Base-by-base conservation (phyloP, 1,140 invertebrate genomes). In the Cydia splendana region DNA sequence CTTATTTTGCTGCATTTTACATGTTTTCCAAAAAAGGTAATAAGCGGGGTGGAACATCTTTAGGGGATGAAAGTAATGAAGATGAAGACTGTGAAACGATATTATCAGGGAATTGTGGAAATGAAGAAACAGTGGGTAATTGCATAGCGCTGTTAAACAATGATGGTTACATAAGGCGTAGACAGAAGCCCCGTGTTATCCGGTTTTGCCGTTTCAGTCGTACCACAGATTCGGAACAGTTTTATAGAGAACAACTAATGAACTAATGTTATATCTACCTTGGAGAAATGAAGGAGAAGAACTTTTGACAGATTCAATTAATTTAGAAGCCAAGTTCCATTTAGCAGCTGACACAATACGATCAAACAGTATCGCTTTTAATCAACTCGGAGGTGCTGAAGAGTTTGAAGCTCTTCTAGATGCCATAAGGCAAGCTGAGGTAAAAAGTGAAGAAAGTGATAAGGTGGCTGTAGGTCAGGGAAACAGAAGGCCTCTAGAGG, bases 1-100 rank as follows among this genome's bases (percentile, higher is more conserved):
- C 74, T 13, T 51, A 75, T 75, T 75, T 75, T 75, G 74, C 74
- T 62, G 74, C 74, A 2, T 75, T 65, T 51, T 75, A 74, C 18
- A 51, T 4, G 4, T 74, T 51, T 51, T 74, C 73, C n/a, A n/a
- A n/a, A n/a, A n/a, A n/a, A n/a, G n/a, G n/a, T n/a, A n/a, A n/a
- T n/a, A n/a, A n/a, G n/a, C n/a, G n/a, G n/a, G n/a, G n/a, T n/a
- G n/a, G n/a, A n/a, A n/a, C n/a, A n/a, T n/a, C n/a, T n/a, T n/a
- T n/a, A n/a, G n/a, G n/a, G n/a, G n/a, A n/a, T n/a, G n/a, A n/a
- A n/a, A n/a, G n/a, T n/a, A n/a, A n/a, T n/a, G n/a, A n/a, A n/a
- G n/a, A n/a, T n/a, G n/a, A n/a, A n/a, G n/a, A n/a, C n/a, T n/a
- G n/a, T n/a, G n/a, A n/a, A 48, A 74, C 38, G 3, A 42, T 4